Percentiles rank a stretch among this genome's conserved stretches.
Evolutionary conservation across 2,888 invertebrate genomes (phyloP).

Genomic region (Andrena dorsata): DNA sequence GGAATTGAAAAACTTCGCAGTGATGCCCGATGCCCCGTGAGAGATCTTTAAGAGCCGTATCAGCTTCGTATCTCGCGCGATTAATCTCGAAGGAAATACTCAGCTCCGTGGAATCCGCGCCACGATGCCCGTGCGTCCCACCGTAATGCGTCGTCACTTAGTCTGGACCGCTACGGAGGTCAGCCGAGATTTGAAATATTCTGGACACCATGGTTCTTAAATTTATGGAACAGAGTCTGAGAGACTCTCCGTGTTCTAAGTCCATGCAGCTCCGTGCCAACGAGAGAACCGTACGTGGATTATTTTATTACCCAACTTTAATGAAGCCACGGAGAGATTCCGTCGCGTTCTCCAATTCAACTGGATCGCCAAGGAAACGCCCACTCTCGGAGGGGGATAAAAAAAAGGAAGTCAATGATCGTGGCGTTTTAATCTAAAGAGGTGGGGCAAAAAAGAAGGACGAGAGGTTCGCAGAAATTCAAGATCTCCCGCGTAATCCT

Average conservation of each 20-base stretch:
- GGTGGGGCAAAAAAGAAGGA: conserved; percentile 4
- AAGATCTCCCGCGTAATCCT: conserved; percentile 46
- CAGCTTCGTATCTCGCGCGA: conserved; percentile 65
- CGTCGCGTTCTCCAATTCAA: conserved; percentile 3
- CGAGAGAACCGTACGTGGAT: not conserved
- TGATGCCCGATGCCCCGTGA: conserved; percentile 34
- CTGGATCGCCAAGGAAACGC: not conserved
- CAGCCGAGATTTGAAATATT: not conserved
- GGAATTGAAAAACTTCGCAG: conserved; percentile 67
- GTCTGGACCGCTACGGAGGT: not conserved
- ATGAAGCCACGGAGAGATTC: conserved; percentile 15
- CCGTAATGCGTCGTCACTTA: conserved; percentile 56
- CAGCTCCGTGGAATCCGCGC: conserved; percentile 11
- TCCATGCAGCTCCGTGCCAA: not conserved
- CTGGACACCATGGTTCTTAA: no score
- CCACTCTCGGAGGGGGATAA: not conserved
- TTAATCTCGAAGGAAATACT: conserved; percentile 58
- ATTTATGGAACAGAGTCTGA: not conserved
- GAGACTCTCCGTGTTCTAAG: not conserved
- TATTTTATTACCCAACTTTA: conserved; percentile 28
- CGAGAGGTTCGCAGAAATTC: conserved; percentile 34
- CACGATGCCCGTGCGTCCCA: conserved; percentile 38
- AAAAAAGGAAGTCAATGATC: conserved; percentile 30
- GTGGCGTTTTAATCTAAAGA: conserved; percentile 41
- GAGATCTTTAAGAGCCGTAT: conserved; percentile 60